These are phyloP conservation scores for Lumbricus terrestris DNA, from an alignment of 2,888 invertebrate species.

Conservation along the genomic window DNA sequence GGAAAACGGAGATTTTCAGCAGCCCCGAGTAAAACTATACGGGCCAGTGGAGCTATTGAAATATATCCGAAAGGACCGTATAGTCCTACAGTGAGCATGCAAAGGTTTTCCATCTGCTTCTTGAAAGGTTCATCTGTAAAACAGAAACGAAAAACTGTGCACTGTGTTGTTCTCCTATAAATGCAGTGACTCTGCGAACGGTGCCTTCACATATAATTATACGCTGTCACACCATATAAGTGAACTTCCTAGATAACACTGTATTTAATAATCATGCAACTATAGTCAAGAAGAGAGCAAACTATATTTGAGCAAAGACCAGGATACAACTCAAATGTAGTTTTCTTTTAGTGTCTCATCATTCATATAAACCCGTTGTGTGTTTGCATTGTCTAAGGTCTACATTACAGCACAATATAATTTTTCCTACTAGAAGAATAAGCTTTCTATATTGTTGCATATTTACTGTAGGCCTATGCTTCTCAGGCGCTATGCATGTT, in stretches of 20 bases:
- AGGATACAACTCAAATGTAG: neutral
- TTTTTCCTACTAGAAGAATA: too few species aligned
- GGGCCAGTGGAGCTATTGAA: constrained; percentile 15
- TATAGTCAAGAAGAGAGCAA: neutral
- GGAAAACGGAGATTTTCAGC: neutral
- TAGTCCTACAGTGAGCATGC: neutral
- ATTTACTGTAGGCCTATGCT: too few species aligned
- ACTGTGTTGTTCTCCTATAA: neutral
- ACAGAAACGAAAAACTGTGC: neutral
- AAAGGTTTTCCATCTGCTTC: neutral
- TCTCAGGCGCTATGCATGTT: too few species aligned
- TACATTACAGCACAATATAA: too few species aligned
- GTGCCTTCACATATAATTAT: too few species aligned
- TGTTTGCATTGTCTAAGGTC: too few species aligned
- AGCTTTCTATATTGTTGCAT: too few species aligned
- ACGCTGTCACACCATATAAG: too few species aligned
- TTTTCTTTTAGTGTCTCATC: neutral
- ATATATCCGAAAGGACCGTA: constrained; percentile 6
- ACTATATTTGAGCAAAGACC: neutral
- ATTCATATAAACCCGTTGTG: neutral
- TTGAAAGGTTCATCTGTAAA: neutral
- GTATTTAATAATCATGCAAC: too few species aligned
- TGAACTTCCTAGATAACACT: neutral
- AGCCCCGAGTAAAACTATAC: constrained; percentile 6
- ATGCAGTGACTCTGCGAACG: neutral